phyloP scores from a whole-genome alignment of 2,888 invertebrate genomes.

The Eutolmus rufibarbis region DNA sequence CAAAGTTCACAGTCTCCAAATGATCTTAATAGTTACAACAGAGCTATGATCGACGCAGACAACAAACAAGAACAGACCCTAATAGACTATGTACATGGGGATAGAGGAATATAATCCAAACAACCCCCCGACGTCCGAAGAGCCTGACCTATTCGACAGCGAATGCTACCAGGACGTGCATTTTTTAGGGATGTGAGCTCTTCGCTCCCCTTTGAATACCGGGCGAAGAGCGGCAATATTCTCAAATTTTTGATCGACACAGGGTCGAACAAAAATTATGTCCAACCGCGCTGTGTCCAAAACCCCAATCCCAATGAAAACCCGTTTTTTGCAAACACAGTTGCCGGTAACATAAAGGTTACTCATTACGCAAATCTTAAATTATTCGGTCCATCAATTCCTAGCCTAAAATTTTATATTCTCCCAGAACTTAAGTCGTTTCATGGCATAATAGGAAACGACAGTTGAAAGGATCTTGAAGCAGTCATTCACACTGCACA shows the following conservation, averaged over 20 bases:
- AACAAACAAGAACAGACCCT: no score
- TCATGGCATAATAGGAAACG: not conserved
- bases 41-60: no score
- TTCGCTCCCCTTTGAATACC: not conserved
- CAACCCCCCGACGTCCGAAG: not conserved
- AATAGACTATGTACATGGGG: no score
- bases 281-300: not conserved
- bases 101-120: not conserved
- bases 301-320: not conserved
- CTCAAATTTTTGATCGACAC: not conserved
- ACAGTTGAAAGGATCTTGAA: not conserved
- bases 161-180: not conserved
- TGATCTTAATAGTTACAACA: no score
- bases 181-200: not conserved
- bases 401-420: not conserved
- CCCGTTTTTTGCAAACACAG: not conserved
- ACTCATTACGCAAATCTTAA: not conserved
- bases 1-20: no score
- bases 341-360: not conserved
- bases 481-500: not conserved
- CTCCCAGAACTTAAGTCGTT: no score
- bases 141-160: not conserved
- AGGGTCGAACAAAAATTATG: no score
- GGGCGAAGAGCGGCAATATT: not conserved
- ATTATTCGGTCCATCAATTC: not conserved